Evolutionary conservation across 2,113 vertebrate genomes (phyloP).

Genomic region (Motacilla tschutschensis): DNA sequence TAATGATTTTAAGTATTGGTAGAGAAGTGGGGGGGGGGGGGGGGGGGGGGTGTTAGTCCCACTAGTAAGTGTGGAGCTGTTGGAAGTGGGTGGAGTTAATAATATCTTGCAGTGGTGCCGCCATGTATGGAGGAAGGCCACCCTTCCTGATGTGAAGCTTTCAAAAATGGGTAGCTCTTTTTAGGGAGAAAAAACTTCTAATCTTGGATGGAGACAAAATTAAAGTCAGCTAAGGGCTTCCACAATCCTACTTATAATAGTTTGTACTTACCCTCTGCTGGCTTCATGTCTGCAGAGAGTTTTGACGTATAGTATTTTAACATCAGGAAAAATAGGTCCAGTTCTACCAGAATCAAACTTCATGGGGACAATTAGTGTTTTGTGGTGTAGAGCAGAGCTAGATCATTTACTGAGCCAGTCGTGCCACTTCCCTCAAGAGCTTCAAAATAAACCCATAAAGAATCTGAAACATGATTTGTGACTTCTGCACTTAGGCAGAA

Average conservation of each 20-base stretch:
- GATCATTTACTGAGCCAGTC: neutral
- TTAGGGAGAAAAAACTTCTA: neutral
- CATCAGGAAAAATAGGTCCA: neutral
- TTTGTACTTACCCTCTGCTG: neutral
- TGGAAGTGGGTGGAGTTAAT: neutral
- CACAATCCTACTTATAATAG: neutral
- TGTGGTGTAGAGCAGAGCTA: neutral
- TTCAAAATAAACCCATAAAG: neutral
- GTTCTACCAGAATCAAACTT: neutral
- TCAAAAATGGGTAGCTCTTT: neutral
- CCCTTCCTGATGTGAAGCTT: neutral
- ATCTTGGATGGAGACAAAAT: neutral
- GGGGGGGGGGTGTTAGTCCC: neutral
- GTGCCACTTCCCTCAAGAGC: neutral
- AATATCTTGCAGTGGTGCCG: neutral
- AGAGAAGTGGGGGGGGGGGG: neutral
- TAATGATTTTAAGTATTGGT: neutral
- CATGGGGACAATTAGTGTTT: neutral
- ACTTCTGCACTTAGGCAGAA: neutral
- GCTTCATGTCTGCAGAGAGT: neutral
- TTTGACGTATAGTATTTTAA: neutral
- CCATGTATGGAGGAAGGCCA: accelerated
- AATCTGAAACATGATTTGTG: neutral
- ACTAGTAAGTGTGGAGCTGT: neutral
- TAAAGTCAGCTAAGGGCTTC: neutral